Evolutionary conservation across 2,888 invertebrate genomes (phyloP), one percentile per base, ranked within the genome.

Genomic region (Charanyca ferruginea): DNA sequence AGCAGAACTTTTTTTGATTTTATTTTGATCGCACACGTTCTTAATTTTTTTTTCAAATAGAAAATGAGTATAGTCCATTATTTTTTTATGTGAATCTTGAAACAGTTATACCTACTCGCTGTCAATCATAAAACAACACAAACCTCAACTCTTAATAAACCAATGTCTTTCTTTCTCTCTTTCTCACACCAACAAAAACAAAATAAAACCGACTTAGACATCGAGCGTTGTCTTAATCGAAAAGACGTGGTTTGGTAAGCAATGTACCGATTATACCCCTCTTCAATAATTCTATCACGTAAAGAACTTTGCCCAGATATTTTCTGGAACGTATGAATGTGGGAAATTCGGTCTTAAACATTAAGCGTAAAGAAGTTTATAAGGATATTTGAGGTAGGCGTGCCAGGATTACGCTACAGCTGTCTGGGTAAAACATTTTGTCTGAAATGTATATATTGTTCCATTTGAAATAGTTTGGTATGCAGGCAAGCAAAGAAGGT

Each of bases 201-300:
- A 70, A 72, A 42, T 42, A 63, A 47, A 25, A 49, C 11, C 23
- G n/a, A 49, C 32, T 70, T 44, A 71, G 63, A 65, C 65, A 38
- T 20, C 38, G 22, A 38, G 20, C 47, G 41, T 45, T 20, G 59
- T 62, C 64, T 66, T 66, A 70, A 75, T 67, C 59, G 54, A 61
- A 63, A 72, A 55, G 8, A 79, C 80, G 70, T 80, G 83, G 44
- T 62, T 55, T 49, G 67, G 22, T 54, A 63, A 67, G 41, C 76
- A 70, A 76, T 70, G 58, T 49, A 23, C 47, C 48, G 63, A 71
- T 75, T 65, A 72, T 42, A 65, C 44, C 23, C 23, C 53, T 52
- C 28, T 9, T 66, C 52, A 53, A 22, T 72, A 80, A 69, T 80
- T 62, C 28, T 18, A 49, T 71, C 80, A 80, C 80, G 80, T 77